Base-by-base conservation (phyloP, 2,888 invertebrate genomes). In the Mystacides longicornis region DNA sequence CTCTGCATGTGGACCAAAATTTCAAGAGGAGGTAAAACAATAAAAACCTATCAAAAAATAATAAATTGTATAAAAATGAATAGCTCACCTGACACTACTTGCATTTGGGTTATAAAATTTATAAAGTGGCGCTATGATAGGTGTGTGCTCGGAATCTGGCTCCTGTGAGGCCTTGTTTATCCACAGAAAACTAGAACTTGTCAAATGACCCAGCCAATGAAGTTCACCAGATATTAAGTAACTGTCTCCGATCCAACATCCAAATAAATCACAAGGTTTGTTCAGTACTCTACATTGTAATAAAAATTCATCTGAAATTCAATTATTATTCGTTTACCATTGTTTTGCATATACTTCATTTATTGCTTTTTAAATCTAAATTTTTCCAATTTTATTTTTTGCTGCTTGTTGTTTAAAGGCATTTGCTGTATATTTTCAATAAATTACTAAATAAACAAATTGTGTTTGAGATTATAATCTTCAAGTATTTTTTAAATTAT, bases 251-350 rank as follows among this genome's bases (percentile, higher is more conserved):
- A 87, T 90, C 91, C 91, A 92, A n/a, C 89, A 86, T 7, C 92
- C 91, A 71, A 91, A 91, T 62, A 91, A 86, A 68, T 92, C 91
- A 65, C 90, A 91, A 0, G 92, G 91, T 64, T 88, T 88, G 71
- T 90, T 91, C 49, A 83, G 80, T 5, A 90, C 86, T 50, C 87
- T 75, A 64, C 87, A 87, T 63, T 86, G 82, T 31, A 86, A 74
- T 62, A 81, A 75, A 64, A 89, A 88, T 52, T 81, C 81, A 65
- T 79, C 86, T 85, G 43, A 37, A 57, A 57, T 20, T 20, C 2
- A 37, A 3, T n/a, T 27, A 27, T 27, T 16, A n/a, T n/a, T n/a
- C n/a, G n/a, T n/a, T n/a, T n/a, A n/a, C n/a, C n/a, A n/a, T n/a
- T n/a, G n/a, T n/a, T n/a, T n/a, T n/a, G n/a, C n/a, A n/a, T n/a